Percentiles rank a stretch among this genome's conserved stretches.
Conservation (phyloP, 2,888 invertebrate species). For the Cephus rjabovi region DNA sequence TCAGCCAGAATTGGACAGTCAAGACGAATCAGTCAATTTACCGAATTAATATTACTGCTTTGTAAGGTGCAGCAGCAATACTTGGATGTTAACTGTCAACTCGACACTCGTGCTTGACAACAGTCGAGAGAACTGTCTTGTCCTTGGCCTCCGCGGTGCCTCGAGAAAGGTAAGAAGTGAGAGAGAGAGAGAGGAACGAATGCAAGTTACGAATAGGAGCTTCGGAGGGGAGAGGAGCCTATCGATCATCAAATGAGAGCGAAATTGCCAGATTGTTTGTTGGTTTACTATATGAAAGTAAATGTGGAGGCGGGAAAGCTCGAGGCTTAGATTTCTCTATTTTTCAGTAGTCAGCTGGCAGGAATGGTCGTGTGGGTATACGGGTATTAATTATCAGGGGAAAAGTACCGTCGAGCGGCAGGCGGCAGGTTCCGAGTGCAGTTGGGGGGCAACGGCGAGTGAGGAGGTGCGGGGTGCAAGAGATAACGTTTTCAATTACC, state of each 20-base stretch:
- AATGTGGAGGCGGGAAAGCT: conserved; percentile 6
- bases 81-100: too few species aligned
- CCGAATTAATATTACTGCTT: too few species aligned
- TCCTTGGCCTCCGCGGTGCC: conserved; percentile 15
- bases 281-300: conserved; percentile 13
- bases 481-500: conserved; percentile 67
- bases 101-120: too few species aligned
- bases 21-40: too few species aligned
- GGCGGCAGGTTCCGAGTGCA: conserved; percentile 17
- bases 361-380: conserved; percentile 28
- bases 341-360: conserved; percentile 54
- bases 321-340: conserved; percentile 53
- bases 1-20: too few species aligned
- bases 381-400: conserved; percentile 60
- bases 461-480: conserved; percentile 54
- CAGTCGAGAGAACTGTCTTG: too few species aligned
- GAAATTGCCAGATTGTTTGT: conserved; percentile 20
- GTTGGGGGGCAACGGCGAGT: conserved; percentile 23
- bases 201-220: conserved; percentile 11
- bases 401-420: conserved; percentile 37
- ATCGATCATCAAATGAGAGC: conserved; percentile 1
- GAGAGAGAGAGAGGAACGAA: conserved; percentile 13
- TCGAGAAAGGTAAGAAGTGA: conserved; percentile 12
- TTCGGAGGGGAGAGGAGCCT: too few species aligned
- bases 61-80: too few species aligned